Evolutionary conservation across 2,797 vertebrate species (phyloP).

Genomic region (Choloepus didactylus): DNA sequence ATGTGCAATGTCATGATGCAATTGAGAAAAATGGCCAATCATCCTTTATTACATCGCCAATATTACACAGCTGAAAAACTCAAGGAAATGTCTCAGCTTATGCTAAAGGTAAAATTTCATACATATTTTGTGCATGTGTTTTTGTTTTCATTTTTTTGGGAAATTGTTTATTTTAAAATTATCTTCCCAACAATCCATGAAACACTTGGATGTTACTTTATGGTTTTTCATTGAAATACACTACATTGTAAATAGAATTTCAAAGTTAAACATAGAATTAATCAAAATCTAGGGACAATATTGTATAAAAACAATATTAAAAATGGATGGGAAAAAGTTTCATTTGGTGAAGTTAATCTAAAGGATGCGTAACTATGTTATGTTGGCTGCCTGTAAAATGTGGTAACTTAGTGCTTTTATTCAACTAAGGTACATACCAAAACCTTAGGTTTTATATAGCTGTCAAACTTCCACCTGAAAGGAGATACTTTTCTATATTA

Average conservation of each 20-base stretch:
- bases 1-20: conserved; percentile 98
- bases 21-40: conserved; percentile 98
- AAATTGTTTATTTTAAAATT: conserved; percentile 84
- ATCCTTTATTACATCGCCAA: conserved; percentile 96
- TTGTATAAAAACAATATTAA: conserved; percentile 68
- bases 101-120: conserved; percentile 93
- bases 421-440: conserved; percentile 71
- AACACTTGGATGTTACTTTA: conserved; percentile 75
- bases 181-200: conserved; percentile 78
- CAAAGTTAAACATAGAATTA: conserved; percentile 75
- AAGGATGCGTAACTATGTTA: conserved; percentile 56
- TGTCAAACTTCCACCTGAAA: conserved; percentile 75
- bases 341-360: conserved; percentile 64
- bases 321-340: conserved; percentile 65
- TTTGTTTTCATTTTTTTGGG: conserved; percentile 21
- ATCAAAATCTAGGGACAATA: conserved; percentile 73
- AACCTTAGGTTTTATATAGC: conserved; percentile 71
- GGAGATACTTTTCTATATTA: conserved; percentile 78
- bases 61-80: conserved; percentile 96
- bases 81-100: conserved; percentile 94
- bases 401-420: conserved; percentile 78
- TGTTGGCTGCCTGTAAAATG: conserved; percentile 74
- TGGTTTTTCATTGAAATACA: conserved; percentile 78
- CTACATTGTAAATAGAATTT: conserved; percentile 76
- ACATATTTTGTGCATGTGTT: too few relatives aligned